Percentiles rank a stretch among this genome's conserved stretches.
These are phyloP conservation scores for Regulus satrapa DNA, from an alignment of 2,113 vertebrate genomes.

Conservation along the genomic window DNA sequence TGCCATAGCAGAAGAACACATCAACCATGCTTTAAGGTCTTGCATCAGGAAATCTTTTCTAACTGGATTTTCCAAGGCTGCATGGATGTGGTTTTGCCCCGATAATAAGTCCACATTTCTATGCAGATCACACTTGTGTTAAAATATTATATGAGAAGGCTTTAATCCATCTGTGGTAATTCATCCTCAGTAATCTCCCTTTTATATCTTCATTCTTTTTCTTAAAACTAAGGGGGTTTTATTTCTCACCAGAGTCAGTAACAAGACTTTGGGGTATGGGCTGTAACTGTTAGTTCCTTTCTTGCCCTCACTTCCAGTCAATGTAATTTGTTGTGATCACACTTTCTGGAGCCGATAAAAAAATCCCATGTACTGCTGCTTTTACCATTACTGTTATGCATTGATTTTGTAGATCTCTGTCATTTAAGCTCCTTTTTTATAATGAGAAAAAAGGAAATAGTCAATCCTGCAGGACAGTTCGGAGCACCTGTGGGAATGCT, in stretches of 20 bases:
- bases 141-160: neutral
- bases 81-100: neutral
- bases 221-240: neutral
- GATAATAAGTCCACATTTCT: neutral
- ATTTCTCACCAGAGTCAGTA: neutral
- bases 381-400: neutral
- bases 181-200: neutral
- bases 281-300: neutral
- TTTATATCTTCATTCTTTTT: neutral
- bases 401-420: neutral
- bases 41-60: neutral
- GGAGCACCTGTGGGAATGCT: rapidly evolving
- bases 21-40: neutral
- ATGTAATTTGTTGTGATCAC: neutral
- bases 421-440: neutral
- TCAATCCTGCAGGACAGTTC: neutral
- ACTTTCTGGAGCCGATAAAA: neutral
- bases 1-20: neutral
- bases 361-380: neutral
- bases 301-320: neutral
- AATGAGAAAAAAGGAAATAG: neutral
- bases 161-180: neutral
- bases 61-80: neutral
- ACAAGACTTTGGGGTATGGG: neutral
- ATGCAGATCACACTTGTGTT: neutral